Evolutionary conservation across 2,113 vertebrate species (phyloP), one percentile per base, ranked within the genome.

Genomic region (Cyprinus carpio): DNA sequence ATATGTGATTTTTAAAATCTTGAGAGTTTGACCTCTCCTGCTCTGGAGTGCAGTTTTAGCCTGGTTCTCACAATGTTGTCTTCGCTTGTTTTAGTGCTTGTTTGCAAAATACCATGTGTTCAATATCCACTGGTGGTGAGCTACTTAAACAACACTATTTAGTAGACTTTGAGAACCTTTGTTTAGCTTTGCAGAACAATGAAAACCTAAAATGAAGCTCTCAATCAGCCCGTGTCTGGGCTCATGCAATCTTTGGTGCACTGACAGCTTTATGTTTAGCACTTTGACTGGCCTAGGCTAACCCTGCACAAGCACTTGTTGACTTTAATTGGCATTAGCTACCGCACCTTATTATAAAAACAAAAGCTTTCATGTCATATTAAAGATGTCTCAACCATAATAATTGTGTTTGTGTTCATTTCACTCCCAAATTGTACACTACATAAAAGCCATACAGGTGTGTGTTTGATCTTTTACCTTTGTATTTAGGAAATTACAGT

Each of bases 261-360:
- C 88, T 85, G 87, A 80, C 62, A 9, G 92, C 89, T 91, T 89
- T 37, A 90, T 72, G 67, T 83, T 83, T 83, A 91, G 92, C 93
- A 94, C 92, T 93, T 95, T 91, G 88, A 94, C 92, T 94, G 91
- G 88, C 85, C 2, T 88, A 89, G 90, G 90, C 91, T 90, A 86
- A 86, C 85, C 90, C 91, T 92, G 92, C 93, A 93, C 91, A 90
- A 90, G 89, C 88, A 93, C 89, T 89, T 83, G 72, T 91, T 82
- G 89, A 91, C 82, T 90, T 92, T 90, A 82, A 93, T 91, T 92
- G 90, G 90, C 87, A 90, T 88, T 91, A 91, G 92, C 91, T 92
- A 90, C 84, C 86, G 93, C 93, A 95, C 94, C 90, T 95, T 95
- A 93, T 56, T 89, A 84, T 93, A 89, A 89, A 90, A 92, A 89